Percentiles rank a stretch among this genome's conserved stretches.
Conservation (phyloP, 2,113 vertebrate species). For the Odocoileus hemionus region DNA sequence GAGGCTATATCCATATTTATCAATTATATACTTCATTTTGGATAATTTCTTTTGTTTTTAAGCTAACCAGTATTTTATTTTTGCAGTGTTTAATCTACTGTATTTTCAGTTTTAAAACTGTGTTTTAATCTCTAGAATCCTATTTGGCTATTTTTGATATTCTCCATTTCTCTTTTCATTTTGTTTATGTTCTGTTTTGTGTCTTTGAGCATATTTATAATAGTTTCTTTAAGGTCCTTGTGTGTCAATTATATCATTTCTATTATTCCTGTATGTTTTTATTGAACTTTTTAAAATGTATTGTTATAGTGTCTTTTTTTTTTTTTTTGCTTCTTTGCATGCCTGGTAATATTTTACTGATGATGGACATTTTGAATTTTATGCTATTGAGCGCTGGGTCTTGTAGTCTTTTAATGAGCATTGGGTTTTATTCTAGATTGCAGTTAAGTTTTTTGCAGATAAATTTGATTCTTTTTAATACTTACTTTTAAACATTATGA, state of each 20-base stretch:
- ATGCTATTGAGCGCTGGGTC: not conserved
- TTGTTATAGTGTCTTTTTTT: not conserved
- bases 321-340: not conserved
- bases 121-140: not conserved
- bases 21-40: not conserved
- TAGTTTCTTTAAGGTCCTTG: not conserved
- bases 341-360: not conserved
- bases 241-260: not conserved
- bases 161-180: not conserved
- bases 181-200: not conserved
- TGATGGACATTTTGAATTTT: not conserved
- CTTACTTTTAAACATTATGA: not conserved
- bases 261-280: not conserved
- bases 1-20: not conserved
- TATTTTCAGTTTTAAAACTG: not conserved
- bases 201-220: not conserved
- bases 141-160: not conserved
- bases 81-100: not conserved
- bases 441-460: not conserved
- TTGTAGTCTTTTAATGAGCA: not conserved
- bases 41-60: not conserved
- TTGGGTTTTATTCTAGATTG: not conserved
- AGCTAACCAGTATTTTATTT: not conserved
- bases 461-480: not conserved
- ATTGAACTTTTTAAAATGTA: not conserved